Conservation (phyloP, 2,113 vertebrate genomes). For the Paradoxurus hermaphroditus region DNA sequence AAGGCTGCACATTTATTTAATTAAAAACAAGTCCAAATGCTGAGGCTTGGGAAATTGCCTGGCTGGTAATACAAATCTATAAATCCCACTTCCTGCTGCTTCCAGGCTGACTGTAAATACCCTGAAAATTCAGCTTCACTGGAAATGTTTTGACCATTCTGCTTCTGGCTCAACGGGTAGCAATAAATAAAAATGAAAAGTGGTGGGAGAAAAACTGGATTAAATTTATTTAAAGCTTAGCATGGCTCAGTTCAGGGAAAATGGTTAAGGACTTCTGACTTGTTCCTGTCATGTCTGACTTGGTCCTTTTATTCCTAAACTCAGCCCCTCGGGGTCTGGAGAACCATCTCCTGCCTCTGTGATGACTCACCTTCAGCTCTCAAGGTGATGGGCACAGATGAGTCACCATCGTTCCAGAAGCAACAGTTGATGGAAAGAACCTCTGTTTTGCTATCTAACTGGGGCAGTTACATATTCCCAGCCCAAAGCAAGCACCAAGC, state of each 20-base stretch:
- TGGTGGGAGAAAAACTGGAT: conserved; percentile 32
- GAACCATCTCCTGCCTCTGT: neutral
- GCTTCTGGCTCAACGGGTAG: conserved; percentile 21
- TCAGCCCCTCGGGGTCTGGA: neutral
- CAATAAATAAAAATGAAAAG: conserved; percentile 65
- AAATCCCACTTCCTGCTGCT: conserved; percentile 61
- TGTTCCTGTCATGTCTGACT: neutral
- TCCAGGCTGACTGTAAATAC: conserved; percentile 43
- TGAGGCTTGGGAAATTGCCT: conserved; percentile 48
- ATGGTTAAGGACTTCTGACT: neutral
- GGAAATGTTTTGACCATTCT: conserved; percentile 56
- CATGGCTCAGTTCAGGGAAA: neutral
- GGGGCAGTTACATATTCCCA: neutral
- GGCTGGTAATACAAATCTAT: conserved; percentile 53
- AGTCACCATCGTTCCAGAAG: conserved; percentile 27
- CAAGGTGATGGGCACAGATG: neutral
- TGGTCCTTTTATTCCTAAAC: neutral
- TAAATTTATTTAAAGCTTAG: conserved; percentile 50
- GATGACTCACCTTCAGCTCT: conserved; percentile 32
- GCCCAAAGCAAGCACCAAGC: neutral
- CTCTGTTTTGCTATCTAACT: neutral
- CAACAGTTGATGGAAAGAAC: neutral
- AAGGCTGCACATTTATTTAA: conserved; percentile 40
- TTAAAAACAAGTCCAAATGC: conserved; percentile 54
- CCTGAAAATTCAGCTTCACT: conserved; percentile 24